Evolutionary conservation across 1,140 invertebrate species (phyloP), one percentile per base, ranked within the genome.

Genomic region (Dolichoris vasculosae): DNA sequence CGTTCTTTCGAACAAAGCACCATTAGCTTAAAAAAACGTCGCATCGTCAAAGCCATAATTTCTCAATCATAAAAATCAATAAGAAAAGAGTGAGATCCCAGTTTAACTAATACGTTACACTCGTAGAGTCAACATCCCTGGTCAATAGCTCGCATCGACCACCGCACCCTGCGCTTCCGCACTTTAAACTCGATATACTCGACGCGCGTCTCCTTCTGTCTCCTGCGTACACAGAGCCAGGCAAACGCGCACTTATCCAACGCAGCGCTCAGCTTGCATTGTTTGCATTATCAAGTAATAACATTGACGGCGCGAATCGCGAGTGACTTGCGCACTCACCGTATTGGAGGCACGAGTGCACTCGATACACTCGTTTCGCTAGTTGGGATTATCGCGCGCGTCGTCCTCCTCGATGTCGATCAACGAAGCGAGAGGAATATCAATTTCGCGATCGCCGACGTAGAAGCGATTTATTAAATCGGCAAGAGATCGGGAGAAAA

Each of bases 371-470:
- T 77, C 46, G 75, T 55, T 32, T 59, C 30, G n/a, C 40, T 48
- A 30, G 43, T 32, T n/a, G 43, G 35, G 20, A 30, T 48, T 46
- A 46, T 46, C 40, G 73, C 40, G 26, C 46, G 40, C 17, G n/a
- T 75, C 38, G 30, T 67, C 40, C 38, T 67, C 71, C 38, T 43
- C 75, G 30, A 32, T 51, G 55, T 63, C 32, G 51, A 9, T 63
- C 80, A 51, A 32, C 30, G 64, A 82, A 35, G 43, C 67, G 46
- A 69, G 32, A 69, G 46, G 46, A 82, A 82, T 82, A 82, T 82
- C 80, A 82, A 69, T 82, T 82, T 82, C 80, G 43, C 64, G 32
- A 77, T 77, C 46, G 48, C 15, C 17, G 26, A 26, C 43, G 30
- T 35, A 77, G 48, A 77, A 77, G 48, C 46, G 13, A 55, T 77